Evolutionary conservation across 2,888 invertebrate genomes (phyloP), one percentile per base, ranked within the genome.

Genomic region (Drosophila mettleri): DNA sequence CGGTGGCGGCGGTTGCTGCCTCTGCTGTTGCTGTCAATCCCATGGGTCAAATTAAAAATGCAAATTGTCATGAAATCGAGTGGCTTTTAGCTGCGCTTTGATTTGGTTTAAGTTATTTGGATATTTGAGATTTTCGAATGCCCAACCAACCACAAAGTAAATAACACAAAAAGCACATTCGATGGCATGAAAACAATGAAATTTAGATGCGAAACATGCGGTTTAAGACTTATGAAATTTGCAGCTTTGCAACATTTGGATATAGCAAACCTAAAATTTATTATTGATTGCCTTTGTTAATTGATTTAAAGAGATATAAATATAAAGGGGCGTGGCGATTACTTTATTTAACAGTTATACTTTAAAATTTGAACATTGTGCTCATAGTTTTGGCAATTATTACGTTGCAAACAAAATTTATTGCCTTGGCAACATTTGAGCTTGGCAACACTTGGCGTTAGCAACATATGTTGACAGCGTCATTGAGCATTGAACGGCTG

Each of bases 1-100:
- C 57, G 73, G 81, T 54, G 14, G 29, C 51, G 31, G 14, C 41
- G 24, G 38, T 34, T 34, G 51, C 52, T 48, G 22, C 41, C 22
- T 14, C 14, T 43, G 22, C 45, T 38, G 46, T 22, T 41, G 49
- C 57, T 48, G 61, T 60, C 65, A 68, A 69, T 70, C 77, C 82
- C 85, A 36, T 27, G 67, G 57, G 74, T 55, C 41, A 64, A 68
- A 74, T 85, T 79, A 69, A 74, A 65, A 77, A 62, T 67, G 69
- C 74, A 48, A 77, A 84, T 76, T 72, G 62, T 61, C 53, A 63
- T 55, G 59, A 57, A 52, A 62, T 63, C 66, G 58, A 76, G 63
- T 70, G 77, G 63, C 38, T 60, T 69, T 68, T 65, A 43, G n/a
- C 29, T 31, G 24, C 3, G 46, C 51, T 58, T 51, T 64, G 49